Conservation (phyloP, 2,113 vertebrate genomes). For the Grammomys surdaster region DNA sequence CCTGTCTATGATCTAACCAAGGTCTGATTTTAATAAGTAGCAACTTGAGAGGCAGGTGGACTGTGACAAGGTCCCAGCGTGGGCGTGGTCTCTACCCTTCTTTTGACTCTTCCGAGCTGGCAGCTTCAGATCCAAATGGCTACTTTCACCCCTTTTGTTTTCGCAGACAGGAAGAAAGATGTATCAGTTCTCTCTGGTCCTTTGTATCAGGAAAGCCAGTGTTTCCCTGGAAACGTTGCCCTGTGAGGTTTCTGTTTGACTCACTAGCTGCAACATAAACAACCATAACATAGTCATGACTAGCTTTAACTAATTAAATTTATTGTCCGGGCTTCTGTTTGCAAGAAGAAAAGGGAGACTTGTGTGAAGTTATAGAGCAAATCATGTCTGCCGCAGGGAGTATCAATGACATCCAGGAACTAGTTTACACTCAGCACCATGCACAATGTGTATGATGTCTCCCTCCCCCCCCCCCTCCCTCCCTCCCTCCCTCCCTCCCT, state of each 20-base stretch:
- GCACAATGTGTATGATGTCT: rapidly evolving
- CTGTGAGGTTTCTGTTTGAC: not conserved
- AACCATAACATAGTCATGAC: not conserved
- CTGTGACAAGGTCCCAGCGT: not conserved
- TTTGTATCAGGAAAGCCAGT: not conserved
- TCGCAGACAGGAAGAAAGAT: not conserved
- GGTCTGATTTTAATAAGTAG: not conserved
- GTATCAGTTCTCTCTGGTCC: not conserved
- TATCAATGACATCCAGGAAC: not conserved
- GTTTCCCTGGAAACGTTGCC: not conserved
- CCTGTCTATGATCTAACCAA: not conserved
- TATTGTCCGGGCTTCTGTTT: not conserved
- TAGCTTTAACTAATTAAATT: not conserved
- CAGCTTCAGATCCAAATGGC: not conserved
- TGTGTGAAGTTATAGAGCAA: not conserved
- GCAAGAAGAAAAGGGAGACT: conserved; percentile 31
- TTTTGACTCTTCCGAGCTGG: not conserved
- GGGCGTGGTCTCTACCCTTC: not conserved
- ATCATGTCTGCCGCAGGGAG: not conserved
- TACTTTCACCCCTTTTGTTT: not conserved
- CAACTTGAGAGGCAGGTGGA: not conserved
- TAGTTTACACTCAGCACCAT: not conserved
- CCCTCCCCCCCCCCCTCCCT: too few species aligned
- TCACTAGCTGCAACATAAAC: not conserved
- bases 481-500: too few species aligned